Evolutionary conservation across 2,797 vertebrate species (phyloP).

Genomic region (Aratinga solstitialis): DNA sequence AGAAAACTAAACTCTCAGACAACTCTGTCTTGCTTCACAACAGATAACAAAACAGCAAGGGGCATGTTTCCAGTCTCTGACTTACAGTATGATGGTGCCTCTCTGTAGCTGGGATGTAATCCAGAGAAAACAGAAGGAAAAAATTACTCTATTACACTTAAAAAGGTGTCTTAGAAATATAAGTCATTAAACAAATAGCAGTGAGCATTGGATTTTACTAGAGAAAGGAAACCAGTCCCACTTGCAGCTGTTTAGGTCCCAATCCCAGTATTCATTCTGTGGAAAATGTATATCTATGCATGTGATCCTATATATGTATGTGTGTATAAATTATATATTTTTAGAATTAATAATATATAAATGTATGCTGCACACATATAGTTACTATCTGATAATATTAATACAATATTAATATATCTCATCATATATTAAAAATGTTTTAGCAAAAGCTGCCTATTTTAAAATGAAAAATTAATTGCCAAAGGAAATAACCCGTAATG

Average conservation of each 20-base stretch:
- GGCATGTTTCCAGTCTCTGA: neutral
- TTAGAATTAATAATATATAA: neutral
- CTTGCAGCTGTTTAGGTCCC: neutral
- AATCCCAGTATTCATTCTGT: neutral
- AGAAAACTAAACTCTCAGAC: neutral
- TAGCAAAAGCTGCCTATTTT: neutral
- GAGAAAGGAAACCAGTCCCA: conserved; percentile 8
- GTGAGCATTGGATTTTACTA: conserved; percentile 37
- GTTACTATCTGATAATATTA: neutral
- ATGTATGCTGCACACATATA: rapidly evolving
- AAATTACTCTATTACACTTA: conserved; percentile 9
- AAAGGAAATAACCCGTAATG: neutral
- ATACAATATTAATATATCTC: no score
- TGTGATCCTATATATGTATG: no score
- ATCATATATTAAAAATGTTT: neutral
- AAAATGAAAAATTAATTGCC: neutral
- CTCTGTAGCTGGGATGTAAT: conserved; percentile 34
- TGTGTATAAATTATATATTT: neutral
- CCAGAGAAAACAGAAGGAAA: conserved; percentile 53
- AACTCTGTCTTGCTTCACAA: neutral
- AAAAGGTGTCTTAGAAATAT: conserved; percentile 55
- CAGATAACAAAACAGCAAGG: neutral
- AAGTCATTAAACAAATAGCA: conserved; percentile 70
- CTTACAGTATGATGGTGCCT: neutral
- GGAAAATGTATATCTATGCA: neutral